Evolutionary conservation across 2,113 vertebrate genomes (phyloP).

Genomic region (Tachycineta bicolor): DNA sequence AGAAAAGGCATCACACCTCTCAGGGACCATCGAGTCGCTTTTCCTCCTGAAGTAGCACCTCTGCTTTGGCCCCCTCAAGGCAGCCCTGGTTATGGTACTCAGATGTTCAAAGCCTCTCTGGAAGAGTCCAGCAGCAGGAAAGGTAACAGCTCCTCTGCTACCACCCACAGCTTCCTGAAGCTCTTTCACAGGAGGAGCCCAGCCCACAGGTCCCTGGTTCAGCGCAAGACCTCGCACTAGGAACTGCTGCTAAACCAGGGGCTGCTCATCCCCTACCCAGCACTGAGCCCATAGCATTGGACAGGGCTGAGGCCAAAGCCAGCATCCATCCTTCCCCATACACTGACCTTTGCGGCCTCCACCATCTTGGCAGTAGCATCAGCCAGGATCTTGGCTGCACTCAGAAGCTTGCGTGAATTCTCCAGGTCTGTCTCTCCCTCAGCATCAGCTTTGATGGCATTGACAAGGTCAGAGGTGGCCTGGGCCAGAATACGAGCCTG

Average conservation of each 20-base stretch:
- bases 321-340: rapidly evolving
- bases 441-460: slow-evolving; percentile 95
- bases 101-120: rapidly evolving
- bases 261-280: rapidly evolving
- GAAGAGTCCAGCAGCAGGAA: not conserved
- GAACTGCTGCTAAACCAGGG: not conserved
- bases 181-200: not conserved
- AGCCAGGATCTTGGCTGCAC: slow-evolving; percentile 92
- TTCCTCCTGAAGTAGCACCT: not conserved
- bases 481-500: slow-evolving; percentile 96
- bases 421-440: slow-evolving; percentile 94
- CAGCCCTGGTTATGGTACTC: rapidly evolving
- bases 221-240: not conserved
- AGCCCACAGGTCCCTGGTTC: not conserved
- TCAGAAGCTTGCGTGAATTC: slow-evolving; percentile 94
- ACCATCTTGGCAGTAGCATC: slow-evolving; percentile 98
- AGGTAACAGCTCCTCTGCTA: slow-evolving; percentile 74
- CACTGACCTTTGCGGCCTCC: slow-evolving; percentile 92
- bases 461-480: slow-evolving; percentile 94
- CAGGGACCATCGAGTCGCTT: no score
- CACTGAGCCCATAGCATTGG: rapidly evolving
- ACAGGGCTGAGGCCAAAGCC: not conserved
- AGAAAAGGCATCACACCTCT: not conserved
- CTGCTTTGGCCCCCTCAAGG: not conserved
- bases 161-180: slow-evolving; percentile 69